Evolutionary conservation across 2,888 invertebrate species (phyloP).

Genomic region (Dicyrtomina minuta): DNA sequence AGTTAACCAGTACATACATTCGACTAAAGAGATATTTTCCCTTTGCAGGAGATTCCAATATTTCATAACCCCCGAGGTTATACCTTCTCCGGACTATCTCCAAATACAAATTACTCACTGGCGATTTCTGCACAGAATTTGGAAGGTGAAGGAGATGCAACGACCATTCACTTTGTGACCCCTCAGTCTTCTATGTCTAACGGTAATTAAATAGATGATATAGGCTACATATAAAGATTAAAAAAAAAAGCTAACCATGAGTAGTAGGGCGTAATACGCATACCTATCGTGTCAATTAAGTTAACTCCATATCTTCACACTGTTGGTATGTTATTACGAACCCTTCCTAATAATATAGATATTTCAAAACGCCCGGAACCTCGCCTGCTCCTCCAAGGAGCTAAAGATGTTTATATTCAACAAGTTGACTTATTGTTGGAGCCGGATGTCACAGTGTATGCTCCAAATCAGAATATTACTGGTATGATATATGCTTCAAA

Average conservation of each 20-base stretch:
- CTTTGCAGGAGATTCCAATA: conserved; percentile 52
- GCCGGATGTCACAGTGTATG: conserved; percentile 42
- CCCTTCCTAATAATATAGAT: background rate
- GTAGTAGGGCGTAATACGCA: too few relatives aligned
- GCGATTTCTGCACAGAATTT: conserved; percentile 49
- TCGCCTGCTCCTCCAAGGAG: conserved; percentile 46
- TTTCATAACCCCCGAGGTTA: conserved; percentile 47
- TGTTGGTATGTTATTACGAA: background rate
- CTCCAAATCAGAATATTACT: conserved; percentile 35
- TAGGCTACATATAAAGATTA: too few relatives aligned
- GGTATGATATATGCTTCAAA: conserved; percentile 10
- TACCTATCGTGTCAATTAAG: too few relatives aligned
- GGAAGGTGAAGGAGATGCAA: conserved; percentile 51
- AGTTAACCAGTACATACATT: too few relatives aligned
- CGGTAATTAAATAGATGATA: too few relatives aligned
- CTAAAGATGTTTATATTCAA: conserved; percentile 49
- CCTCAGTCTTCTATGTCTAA: conserved; percentile 47
- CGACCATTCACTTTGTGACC: conserved; percentile 44
- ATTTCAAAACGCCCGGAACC: conserved; percentile 44
- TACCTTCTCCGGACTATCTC: conserved; percentile 50
- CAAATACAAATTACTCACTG: conserved; percentile 51
- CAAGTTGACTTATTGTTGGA: conserved; percentile 46
- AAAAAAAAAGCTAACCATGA: too few relatives aligned
- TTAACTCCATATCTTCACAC: conserved; percentile 15
- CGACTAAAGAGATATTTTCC: too few relatives aligned